These are phyloP conservation scores for Salpingus planirostris DNA, from an alignment of 2,888 invertebrate species.

Conservation along the genomic window DNA sequence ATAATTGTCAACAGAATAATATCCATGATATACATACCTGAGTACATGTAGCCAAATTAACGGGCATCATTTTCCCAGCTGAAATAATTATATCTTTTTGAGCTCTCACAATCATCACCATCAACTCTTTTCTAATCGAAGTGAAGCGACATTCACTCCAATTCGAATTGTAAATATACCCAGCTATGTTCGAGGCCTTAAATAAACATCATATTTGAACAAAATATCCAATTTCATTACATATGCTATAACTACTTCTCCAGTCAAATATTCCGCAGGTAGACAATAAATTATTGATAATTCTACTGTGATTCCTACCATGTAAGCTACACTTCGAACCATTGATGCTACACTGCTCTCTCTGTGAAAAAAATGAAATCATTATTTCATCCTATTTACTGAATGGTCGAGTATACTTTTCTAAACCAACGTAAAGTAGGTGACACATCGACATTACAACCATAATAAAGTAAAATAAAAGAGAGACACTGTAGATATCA, in stretches of 20 bases:
- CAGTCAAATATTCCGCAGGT: not conserved
- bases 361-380: not conserved
- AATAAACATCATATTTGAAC: not conserved
- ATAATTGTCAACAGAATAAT: not conserved
- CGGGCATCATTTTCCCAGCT: not conserved
- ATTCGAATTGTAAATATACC: not conserved
- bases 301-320: not conserved
- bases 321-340: not conserved
- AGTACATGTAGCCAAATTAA: not conserved
- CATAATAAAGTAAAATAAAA: not conserved
- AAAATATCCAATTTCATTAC: not conserved
- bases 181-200: not conserved
- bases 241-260: not conserved
- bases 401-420: too few relatives aligned
- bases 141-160: not conserved
- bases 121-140: not conserved
- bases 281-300: not conserved
- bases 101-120: not conserved
- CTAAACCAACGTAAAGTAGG: not conserved
- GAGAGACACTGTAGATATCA: not conserved
- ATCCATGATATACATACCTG: not conserved
- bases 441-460: not conserved
- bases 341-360: not conserved
- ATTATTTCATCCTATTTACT: not conserved
- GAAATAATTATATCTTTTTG: not conserved